Evolutionary conservation across 2,113 vertebrate species (phyloP).

Genomic region (Isichthys henryi): DNA sequence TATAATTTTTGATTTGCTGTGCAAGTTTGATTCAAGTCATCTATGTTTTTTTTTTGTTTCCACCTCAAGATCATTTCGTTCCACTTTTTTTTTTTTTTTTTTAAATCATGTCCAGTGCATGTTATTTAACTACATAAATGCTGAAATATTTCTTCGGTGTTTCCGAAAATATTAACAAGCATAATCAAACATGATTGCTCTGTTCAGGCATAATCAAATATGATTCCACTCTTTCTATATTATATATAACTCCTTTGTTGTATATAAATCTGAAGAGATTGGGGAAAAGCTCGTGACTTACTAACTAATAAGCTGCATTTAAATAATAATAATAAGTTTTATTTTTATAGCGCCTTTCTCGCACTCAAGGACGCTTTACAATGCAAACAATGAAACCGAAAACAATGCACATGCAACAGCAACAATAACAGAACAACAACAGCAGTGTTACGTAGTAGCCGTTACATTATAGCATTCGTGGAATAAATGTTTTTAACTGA

Average conservation of each 20-base stretch:
- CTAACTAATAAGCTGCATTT: not conserved
- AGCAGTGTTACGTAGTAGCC: too few species aligned
- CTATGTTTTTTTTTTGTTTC: not conserved
- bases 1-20: not conserved
- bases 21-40: not conserved
- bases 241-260: too few species aligned
- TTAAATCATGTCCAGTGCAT: not conserved
- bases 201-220: not conserved
- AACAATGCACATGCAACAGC: too few species aligned
- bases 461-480: too few species aligned
- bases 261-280: not conserved
- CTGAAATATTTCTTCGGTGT: not conserved
- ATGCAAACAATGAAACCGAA: too few species aligned
- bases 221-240: not conserved
- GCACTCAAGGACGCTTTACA: conserved; percentile 23
- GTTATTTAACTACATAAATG: not conserved
- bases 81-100: not conserved
- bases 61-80: not conserved
- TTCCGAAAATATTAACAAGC: not conserved
- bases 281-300: not conserved
- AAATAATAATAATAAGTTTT: not conserved
- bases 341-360: too few species aligned
- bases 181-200: not conserved
- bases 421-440: too few species aligned
- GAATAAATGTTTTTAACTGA: too few species aligned